Evolutionary conservation across 2,888 invertebrate genomes (phyloP).

Genomic region (Erpobdella octoculata): DNA sequence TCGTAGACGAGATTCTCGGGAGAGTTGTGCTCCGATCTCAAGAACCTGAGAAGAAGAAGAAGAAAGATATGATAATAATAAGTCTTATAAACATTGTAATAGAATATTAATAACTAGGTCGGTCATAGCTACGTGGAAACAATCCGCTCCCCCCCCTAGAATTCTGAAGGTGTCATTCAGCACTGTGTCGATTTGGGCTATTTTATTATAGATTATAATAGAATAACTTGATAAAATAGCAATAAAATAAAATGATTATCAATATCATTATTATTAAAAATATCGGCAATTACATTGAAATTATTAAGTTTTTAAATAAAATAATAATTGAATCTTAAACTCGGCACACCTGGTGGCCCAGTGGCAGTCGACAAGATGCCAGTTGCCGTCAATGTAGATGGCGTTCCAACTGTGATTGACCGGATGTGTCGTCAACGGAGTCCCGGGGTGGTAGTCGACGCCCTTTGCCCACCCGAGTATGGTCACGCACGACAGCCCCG

Average conservation of each 20-base stretch:
- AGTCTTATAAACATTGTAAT: not conserved
- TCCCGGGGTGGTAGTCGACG: slow-evolving; percentile 91
- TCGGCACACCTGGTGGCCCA: slow-evolving; percentile 84
- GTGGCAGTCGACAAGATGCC: slow-evolving; percentile 98
- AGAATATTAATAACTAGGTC: too few relatives aligned
- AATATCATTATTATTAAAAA: too few relatives aligned
- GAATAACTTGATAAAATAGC: too few relatives aligned
- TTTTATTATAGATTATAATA: too few relatives aligned
- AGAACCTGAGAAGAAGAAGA: slow-evolving; percentile 30
- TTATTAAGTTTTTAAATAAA: too few relatives aligned
- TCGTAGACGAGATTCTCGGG: slow-evolving; percentile 65
- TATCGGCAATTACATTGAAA: too few relatives aligned
- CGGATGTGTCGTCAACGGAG: slow-evolving; percentile 57
- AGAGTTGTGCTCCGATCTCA: slow-evolving; percentile 48
- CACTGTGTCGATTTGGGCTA: too few relatives aligned
- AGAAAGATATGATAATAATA: not conserved
- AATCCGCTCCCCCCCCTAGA: too few relatives aligned
- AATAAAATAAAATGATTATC: too few relatives aligned
- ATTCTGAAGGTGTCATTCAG: too few relatives aligned
- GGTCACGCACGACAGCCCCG: slow-evolving; percentile 93
- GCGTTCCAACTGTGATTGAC: slow-evolving; percentile 74
- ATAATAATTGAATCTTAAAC: too few relatives aligned
- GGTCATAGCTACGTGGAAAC: too few relatives aligned
- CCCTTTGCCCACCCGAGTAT: slow-evolving; percentile 98
- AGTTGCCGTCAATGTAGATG: slow-evolving; percentile 90